Conservation (phyloP, 2,797 vertebrate species). For the Coregonus suidteri region DNA sequence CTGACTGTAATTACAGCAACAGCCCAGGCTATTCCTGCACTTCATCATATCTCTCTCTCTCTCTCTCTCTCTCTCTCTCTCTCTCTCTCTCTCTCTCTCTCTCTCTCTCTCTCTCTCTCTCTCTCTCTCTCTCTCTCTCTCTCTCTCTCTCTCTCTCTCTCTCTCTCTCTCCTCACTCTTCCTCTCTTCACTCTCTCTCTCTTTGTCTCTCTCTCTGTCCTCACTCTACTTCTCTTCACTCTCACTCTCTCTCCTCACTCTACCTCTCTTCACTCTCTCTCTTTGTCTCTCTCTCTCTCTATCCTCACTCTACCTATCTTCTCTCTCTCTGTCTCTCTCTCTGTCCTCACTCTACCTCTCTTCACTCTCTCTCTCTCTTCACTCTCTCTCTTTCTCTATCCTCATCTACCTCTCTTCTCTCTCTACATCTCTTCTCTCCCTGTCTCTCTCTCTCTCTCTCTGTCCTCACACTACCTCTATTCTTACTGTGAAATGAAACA, state of each 20-base stretch:
- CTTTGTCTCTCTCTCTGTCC: constrained; percentile 16
- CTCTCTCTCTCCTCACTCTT: not conserved
- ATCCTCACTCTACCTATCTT: not conserved
- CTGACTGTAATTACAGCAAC: constrained; percentile 63
- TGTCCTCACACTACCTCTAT: not conserved
- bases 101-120: not conserved
- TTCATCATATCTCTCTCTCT: constrained; percentile 5
- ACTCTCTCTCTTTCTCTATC: constrained; percentile 15
- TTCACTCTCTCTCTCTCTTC: too few species aligned
- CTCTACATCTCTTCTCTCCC: too few species aligned
- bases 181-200: not conserved
- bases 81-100: not conserved
- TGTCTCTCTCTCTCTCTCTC: not conserved
- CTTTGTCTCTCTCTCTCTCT: not conserved
- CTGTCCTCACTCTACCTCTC: not conserved
- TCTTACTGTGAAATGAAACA: not conserved
- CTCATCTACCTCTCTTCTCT: not conserved
- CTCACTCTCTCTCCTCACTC: not conserved
- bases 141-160: not conserved
- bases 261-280: not conserved
- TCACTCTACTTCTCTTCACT: not conserved
- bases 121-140: constrained; percentile 15
- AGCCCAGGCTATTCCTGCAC: constrained; percentile 31
- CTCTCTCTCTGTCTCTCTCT: constrained; percentile 5
- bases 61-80: not conserved